phyloP scores from a whole-genome alignment of 1,140 invertebrate genomes.

The Triops longicaudatus region DNA sequence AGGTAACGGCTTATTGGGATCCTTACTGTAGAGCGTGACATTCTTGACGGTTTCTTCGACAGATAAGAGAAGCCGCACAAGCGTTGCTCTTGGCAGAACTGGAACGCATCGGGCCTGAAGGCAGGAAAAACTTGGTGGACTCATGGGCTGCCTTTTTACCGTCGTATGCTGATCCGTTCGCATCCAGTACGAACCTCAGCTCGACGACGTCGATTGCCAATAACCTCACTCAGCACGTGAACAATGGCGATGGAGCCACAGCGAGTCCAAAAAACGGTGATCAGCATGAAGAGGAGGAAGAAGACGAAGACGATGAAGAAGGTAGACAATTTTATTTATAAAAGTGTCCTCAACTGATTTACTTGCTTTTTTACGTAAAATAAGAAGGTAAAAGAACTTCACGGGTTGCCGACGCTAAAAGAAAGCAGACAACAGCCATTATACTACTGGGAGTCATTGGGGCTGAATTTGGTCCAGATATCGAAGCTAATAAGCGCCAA shows the following conservation, averaged over 20 bases:
- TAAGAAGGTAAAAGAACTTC: conserved; percentile 62
- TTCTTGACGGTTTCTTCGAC: conserved; percentile 18
- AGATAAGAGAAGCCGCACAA: conserved; percentile 88
- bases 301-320: conserved; percentile 55
- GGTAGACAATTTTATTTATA: conserved; percentile 30
- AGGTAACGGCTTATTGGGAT: conserved; percentile 48
- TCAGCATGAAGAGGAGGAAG: conserved; percentile 61
- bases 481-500: conserved; percentile 46
- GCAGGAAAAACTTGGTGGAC: conserved; percentile 84
- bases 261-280: conserved; percentile 32
- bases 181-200: conserved; percentile 13
- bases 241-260: conserved; percentile 17
- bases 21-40: not conserved
- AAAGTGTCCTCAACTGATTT: not conserved
- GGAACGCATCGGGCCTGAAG: conserved; percentile 79
- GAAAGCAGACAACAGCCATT: conserved; percentile 94
- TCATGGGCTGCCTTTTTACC: conserved; percentile 91
- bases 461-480: conserved; percentile 92
- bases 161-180: conserved; percentile 62
- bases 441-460: conserved; percentile 94
- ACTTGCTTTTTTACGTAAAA: conserved; percentile 37
- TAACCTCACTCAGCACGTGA: conserved; percentile 15
- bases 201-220: not conserved
- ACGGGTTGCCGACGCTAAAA: conserved; percentile 72
- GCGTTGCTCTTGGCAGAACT: conserved; percentile 89